Evolutionary conservation across 1,140 invertebrate species (phyloP).

Genomic region (Nixonia krombeini): DNA sequence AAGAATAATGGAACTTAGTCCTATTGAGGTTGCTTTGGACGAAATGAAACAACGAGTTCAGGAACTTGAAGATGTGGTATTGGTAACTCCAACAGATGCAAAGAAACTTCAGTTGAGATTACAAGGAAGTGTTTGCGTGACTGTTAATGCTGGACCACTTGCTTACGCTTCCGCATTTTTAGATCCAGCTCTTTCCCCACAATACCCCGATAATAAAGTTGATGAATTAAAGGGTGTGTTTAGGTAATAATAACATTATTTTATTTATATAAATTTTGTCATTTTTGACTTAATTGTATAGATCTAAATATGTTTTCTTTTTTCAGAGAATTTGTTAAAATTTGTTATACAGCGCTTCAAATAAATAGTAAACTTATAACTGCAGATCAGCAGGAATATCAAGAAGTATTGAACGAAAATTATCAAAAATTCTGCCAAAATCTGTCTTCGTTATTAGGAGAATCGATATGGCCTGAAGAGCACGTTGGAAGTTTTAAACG

Average conservation of each 20-base stretch:
- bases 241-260: too few relatives aligned
- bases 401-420: constrained; percentile 86
- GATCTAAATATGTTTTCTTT: constrained; percentile 7
- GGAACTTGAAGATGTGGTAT: constrained; percentile 88
- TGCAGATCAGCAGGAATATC: constrained; percentile 90
- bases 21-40: constrained; percentile 94
- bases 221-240: constrained; percentile 88
- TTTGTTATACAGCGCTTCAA: constrained; percentile 89
- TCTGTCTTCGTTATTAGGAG: constrained; percentile 80
- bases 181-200: constrained; percentile 76
- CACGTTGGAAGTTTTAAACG: constrained; percentile 76
- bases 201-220: constrained; percentile 86
- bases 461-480: constrained; percentile 78
- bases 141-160: constrained; percentile 95
- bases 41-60: constrained; percentile 90
- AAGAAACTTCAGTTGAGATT: constrained; percentile 92
- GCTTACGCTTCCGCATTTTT: constrained; percentile 94
- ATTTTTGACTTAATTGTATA: background rate
- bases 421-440: constrained; percentile 88
- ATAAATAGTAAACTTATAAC: constrained; percentile 89
- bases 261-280: background rate
- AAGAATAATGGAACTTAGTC: constrained; percentile 84
- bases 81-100: constrained; percentile 83
- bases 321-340: constrained; percentile 86
- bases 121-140: constrained; percentile 91